Evolutionary conservation across 2,888 invertebrate genomes (phyloP).

Genomic region (Cryptocephalus primarius): DNA sequence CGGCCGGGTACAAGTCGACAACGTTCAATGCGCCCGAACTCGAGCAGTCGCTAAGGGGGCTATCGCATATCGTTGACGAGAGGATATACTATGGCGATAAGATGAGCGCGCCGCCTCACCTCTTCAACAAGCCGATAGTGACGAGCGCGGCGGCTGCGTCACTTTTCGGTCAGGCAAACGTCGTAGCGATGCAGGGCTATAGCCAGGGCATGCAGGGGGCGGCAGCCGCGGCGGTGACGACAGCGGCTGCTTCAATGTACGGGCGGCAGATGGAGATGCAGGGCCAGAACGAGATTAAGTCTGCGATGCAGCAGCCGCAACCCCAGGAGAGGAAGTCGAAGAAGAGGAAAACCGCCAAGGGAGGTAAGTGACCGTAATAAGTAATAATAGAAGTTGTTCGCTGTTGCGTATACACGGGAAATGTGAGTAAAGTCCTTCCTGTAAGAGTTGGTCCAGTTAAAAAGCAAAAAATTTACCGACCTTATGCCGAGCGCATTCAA

Average conservation of each 20-base stretch:
- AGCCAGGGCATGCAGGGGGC: slow-evolving; percentile 25
- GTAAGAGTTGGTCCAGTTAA: no score
- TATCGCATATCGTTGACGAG: slow-evolving; percentile 51
- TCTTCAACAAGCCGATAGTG: slow-evolving; percentile 31
- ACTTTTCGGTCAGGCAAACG: slow-evolving; percentile 31
- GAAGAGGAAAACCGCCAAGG: slow-evolving; percentile 21
- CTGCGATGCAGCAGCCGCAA: background rate
- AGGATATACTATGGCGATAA: slow-evolving; percentile 27
- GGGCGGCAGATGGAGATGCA: slow-evolving; percentile 25
- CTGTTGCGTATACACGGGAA: no score
- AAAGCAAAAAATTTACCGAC: no score
- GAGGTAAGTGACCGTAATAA: slow-evolving; percentile 4
- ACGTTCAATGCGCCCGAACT: no score
- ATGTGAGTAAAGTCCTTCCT: no score
- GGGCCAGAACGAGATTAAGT: slow-evolving; percentile 3
- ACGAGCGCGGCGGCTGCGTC: slow-evolving; percentile 26
- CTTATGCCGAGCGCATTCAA: no score
- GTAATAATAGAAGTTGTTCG: no score
- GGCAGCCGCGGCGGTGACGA: slow-evolving; percentile 6
- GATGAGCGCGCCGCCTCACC: slow-evolving; percentile 20
- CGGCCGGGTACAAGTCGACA: background rate
- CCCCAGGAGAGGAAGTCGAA: slow-evolving; percentile 26
- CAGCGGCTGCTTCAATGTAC: slow-evolving; percentile 22
- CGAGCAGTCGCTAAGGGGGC: slow-evolving; percentile 39
- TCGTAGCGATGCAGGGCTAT: slow-evolving; percentile 25